These are phyloP conservation scores for Pipistrellus nathusii DNA, from an alignment of 2,797 vertebrate species.

Conservation along the genomic window DNA sequence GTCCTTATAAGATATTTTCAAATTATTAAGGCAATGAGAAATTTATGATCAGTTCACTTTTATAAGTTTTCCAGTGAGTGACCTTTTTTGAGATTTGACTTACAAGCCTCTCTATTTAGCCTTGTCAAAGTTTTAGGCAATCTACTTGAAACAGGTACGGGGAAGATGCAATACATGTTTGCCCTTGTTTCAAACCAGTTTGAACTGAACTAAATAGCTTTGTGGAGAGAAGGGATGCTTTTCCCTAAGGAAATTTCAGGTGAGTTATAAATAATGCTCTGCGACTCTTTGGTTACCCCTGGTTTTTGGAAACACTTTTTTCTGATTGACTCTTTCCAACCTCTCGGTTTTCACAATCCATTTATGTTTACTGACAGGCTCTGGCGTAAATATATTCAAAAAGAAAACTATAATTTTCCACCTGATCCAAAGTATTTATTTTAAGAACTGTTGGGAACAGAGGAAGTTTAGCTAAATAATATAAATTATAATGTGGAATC, in stretches of 20 bases:
- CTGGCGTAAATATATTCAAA: slow-evolving; percentile 37
- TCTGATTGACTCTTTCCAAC: slow-evolving; percentile 10
- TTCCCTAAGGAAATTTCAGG: background rate
- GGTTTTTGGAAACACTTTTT: background rate
- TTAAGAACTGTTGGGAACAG: background rate
- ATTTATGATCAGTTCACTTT: slow-evolving; percentile 24
- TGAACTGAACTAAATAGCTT: slow-evolving; percentile 8
- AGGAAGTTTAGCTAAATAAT: background rate
- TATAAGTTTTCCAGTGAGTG: background rate
- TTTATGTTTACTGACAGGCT: background rate
- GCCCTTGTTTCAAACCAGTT: background rate
- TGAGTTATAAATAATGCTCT: background rate
- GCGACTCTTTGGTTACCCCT: background rate
- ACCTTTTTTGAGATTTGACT: background rate
- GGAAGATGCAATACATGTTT: background rate
- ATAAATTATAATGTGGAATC: background rate
- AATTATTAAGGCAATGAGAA: slow-evolving; percentile 18
- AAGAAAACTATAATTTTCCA: slow-evolving; percentile 57
- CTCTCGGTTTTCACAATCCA: background rate
- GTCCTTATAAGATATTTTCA: slow-evolving; percentile 53
- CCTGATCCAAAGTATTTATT: slow-evolving; percentile 17
- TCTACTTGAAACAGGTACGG: background rate
- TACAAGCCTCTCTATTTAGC: background rate
- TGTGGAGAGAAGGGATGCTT: background rate
- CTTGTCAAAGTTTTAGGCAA: background rate